These are phyloP conservation scores for Chrysotoxum bicinctum DNA, from an alignment of 2,888 invertebrate genomes.

Conservation along the genomic window DNA sequence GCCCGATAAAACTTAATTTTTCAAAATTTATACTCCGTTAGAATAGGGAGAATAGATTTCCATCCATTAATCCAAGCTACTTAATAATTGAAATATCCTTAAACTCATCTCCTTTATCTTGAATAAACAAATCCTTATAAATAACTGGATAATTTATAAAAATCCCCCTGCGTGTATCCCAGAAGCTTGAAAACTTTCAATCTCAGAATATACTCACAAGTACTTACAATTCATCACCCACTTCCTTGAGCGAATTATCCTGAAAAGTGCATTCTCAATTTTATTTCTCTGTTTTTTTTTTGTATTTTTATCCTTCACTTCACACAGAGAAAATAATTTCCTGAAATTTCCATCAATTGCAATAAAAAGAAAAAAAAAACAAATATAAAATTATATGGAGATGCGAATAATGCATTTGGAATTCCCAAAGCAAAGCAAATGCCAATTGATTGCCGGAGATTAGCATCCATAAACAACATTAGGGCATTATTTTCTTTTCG, in stretches of 20 bases:
- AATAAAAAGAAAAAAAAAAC: slow-evolving; percentile 39
- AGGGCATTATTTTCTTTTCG: slow-evolving; percentile 66
- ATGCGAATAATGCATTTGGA: slow-evolving; percentile 68
- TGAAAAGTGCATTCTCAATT: slow-evolving; percentile 62
- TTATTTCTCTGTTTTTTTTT: neutral
- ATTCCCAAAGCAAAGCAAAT: slow-evolving; percentile 70
- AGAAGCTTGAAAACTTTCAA: slow-evolving; percentile 34
- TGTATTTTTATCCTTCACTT: slow-evolving; percentile 22
- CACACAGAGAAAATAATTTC: slow-evolving; percentile 60
- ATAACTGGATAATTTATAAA: slow-evolving; percentile 39
- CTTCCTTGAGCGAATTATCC: slow-evolving; percentile 33
- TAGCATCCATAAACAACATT: slow-evolving; percentile 73
- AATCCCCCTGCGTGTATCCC: neutral
- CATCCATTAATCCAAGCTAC: neutral
- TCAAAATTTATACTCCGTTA: no score
- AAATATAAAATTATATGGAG: slow-evolving; percentile 49
- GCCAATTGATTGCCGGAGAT: slow-evolving; percentile 73
- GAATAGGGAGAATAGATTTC: neutral
- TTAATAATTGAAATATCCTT: slow-evolving; percentile 1
- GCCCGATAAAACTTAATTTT: no score
- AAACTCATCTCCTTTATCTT: neutral
- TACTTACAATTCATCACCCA: slow-evolving; percentile 52
- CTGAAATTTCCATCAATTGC: slow-evolving; percentile 71
- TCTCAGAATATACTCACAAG: slow-evolving; percentile 33
- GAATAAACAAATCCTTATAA: slow-evolving; percentile 20